Evolutionary conservation across 2,797 vertebrate genomes (phyloP).

Genomic region (Emydoidea blandingii): DNA sequence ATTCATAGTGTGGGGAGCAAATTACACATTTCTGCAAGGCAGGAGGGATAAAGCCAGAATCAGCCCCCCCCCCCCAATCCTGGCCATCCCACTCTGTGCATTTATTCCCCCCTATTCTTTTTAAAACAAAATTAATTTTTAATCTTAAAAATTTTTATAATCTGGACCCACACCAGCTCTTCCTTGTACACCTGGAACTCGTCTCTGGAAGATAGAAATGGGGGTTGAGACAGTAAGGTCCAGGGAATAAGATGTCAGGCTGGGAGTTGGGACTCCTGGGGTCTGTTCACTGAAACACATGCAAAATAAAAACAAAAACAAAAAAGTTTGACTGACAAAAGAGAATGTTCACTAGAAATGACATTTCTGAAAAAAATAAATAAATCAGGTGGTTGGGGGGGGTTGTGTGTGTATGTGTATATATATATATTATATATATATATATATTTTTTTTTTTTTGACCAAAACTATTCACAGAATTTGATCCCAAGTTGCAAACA

Average conservation of each 20-base stretch:
- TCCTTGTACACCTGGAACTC: conserved; percentile 53
- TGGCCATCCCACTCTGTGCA: background rate
- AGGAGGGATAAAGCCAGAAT: background rate
- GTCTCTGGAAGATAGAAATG: conserved; percentile 53
- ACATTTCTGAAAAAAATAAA: background rate
- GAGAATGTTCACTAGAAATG: background rate
- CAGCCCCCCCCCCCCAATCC: background rate
- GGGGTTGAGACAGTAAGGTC: conserved; percentile 55
- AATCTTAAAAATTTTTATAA: background rate
- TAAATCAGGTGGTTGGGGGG: background rate
- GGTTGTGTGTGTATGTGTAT: background rate
- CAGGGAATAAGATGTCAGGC: conserved; percentile 52
- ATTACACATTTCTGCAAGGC: background rate
- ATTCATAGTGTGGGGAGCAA: background rate
- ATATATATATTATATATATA: too few relatives aligned
- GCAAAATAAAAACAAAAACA: background rate
- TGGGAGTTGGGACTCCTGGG: conserved; percentile 30
- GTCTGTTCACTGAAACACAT: conserved; percentile 17
- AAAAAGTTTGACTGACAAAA: background rate
- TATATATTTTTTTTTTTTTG: too few relatives aligned
- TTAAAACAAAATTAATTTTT: background rate
- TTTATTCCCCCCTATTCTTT: background rate
- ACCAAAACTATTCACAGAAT: background rate
- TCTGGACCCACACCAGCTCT: background rate
- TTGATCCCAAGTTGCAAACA: background rate